phyloP scores from a whole-genome alignment of 2,797 vertebrate genomes.

The Tiaroga cobitis region DNA sequence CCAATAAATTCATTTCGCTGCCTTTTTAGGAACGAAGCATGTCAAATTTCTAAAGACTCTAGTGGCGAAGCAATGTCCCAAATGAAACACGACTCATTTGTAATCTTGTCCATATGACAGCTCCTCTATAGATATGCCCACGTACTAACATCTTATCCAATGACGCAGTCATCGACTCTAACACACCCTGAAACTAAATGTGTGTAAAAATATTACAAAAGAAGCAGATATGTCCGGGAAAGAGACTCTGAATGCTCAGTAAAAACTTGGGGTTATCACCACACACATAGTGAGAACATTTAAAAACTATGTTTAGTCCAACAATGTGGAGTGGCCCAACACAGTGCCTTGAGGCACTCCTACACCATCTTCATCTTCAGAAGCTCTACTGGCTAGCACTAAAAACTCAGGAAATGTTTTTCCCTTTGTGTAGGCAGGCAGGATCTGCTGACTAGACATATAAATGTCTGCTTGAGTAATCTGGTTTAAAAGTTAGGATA shows the following conservation, averaged over 20 bases:
- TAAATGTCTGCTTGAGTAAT: constrained; percentile 42
- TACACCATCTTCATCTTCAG: constrained; percentile 21
- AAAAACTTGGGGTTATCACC: not conserved
- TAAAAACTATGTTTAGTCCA: not conserved
- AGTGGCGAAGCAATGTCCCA: not conserved
- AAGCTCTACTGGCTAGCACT: constrained; percentile 10
- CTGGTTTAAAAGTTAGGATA: constrained; percentile 18
- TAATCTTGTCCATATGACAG: not conserved
- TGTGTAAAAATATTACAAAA: not conserved
- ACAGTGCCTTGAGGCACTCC: constrained; percentile 24
- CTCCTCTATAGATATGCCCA: not conserved
- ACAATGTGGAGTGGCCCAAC: not conserved
- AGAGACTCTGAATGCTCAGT: not conserved
- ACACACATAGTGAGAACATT: not conserved
- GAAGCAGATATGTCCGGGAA: not conserved
- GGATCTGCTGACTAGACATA: constrained; percentile 40
- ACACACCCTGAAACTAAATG: constrained; percentile 3
- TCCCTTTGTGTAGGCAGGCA: constrained; percentile 54
- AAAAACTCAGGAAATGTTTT: constrained; percentile 16
- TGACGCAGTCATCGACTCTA: not conserved
- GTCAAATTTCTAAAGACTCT: constrained; percentile 14
- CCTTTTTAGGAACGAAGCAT: not conserved
- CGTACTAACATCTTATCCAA: constrained; percentile 23
- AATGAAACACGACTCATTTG: not conserved
- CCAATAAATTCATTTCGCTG: constrained; percentile 1